These are phyloP conservation scores for Bagarius yarrelli DNA, from an alignment of 2,113 vertebrate species.

Conservation along the genomic window DNA sequence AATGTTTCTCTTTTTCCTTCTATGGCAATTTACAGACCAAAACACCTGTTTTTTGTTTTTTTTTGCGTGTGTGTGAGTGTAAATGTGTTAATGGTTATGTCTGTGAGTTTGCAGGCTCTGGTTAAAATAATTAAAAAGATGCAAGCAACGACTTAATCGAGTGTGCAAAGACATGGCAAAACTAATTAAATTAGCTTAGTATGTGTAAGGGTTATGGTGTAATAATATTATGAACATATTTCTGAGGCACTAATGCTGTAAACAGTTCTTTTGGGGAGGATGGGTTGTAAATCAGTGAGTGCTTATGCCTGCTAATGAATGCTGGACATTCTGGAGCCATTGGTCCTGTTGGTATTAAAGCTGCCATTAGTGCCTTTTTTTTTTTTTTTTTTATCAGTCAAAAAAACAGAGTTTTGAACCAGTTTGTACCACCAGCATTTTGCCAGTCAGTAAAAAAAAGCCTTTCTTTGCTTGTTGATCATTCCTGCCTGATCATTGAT, in stretches of 20 bases:
- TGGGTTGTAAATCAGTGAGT: neutral
- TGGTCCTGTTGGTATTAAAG: neutral
- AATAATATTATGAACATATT: neutral
- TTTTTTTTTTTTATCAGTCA: neutral
- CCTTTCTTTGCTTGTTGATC: neutral
- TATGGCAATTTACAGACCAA: neutral
- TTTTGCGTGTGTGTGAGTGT: neutral
- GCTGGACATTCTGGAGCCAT: too few species aligned
- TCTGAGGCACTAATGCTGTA: neutral
- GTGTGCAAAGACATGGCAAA: neutral
- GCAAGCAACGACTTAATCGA: neutral
- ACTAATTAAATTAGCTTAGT: too few species aligned
- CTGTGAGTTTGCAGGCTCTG: neutral
- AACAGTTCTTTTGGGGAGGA: neutral
- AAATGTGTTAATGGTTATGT: neutral
- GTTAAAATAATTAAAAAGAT: too few species aligned
- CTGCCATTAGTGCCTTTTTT: neutral
- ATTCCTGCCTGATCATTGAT: too few species aligned
- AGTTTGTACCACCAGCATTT: neutral
- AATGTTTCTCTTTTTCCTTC: neutral
- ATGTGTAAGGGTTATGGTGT: neutral
- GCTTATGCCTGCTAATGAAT: neutral
- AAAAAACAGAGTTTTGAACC: neutral
- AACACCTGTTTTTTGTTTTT: neutral
- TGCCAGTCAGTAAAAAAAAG: neutral